Evolutionary conservation across 2,113 vertebrate species (phyloP).

Genomic region (Vombatus ursinus): DNA sequence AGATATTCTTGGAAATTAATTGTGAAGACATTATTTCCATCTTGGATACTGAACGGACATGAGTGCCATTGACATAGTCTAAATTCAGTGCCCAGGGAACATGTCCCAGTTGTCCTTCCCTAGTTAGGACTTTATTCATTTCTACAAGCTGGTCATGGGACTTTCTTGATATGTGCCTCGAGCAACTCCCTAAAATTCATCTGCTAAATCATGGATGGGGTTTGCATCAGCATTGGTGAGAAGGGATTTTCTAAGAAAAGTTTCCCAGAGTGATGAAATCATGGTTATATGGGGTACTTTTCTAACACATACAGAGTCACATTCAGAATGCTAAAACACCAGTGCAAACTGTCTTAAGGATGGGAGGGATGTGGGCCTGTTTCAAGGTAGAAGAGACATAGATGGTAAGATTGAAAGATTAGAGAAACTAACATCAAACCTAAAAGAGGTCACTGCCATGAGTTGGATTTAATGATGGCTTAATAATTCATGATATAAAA

Average conservation of each 20-base stretch:
- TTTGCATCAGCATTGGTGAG: neutral
- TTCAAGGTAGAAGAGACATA: neutral
- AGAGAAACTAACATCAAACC: neutral
- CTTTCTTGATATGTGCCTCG: neutral
- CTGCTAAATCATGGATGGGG: neutral
- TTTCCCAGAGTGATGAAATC: neutral
- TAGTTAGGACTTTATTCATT: neutral
- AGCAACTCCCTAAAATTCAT: neutral
- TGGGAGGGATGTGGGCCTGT: neutral
- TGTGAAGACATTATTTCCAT: neutral
- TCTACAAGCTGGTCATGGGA: neutral
- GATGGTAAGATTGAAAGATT: neutral
- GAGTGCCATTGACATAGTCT: neutral
- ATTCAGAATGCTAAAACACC: neutral
- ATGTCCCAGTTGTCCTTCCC: neutral
- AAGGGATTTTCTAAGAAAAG: neutral
- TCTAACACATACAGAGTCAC: neutral
- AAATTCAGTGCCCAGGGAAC: neutral
- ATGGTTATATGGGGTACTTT: neutral
- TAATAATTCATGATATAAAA: constrained; percentile 20
- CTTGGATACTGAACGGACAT: neutral
- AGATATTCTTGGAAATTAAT: neutral
- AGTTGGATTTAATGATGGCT: neutral
- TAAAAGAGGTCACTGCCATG: neutral
- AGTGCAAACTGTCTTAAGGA: neutral